Evolutionary conservation across 2,113 vertebrate species (phyloP).

Genomic region (Dasyprocta punctata): DNA sequence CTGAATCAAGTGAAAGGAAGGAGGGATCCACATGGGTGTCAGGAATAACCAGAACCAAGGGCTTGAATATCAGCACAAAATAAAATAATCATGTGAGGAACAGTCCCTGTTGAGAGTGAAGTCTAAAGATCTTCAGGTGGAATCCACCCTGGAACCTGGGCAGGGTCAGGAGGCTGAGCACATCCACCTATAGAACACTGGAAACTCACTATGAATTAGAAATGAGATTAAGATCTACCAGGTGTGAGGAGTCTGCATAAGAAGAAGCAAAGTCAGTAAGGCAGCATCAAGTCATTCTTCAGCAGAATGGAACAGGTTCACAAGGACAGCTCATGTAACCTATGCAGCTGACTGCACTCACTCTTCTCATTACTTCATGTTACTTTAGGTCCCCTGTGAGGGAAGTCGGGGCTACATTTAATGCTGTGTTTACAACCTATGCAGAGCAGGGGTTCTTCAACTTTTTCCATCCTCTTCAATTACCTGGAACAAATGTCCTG

Average conservation of each 20-base stretch:
- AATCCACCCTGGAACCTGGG: background rate
- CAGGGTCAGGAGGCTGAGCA: background rate
- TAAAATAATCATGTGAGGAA: background rate
- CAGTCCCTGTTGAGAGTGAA: background rate
- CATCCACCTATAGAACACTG: background rate
- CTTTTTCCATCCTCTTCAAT: background rate
- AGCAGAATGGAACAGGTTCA: conserved; percentile 10
- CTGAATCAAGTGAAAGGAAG: background rate
- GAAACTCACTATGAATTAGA: background rate
- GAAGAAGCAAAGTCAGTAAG: conserved; percentile 64
- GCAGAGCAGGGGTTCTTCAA: background rate
- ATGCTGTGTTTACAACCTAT: background rate
- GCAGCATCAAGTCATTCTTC: conserved; percentile 34
- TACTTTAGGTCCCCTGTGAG: background rate
- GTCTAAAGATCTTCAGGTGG: background rate
- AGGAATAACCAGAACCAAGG: background rate
- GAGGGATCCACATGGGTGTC: background rate
- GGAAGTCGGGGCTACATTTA: background rate
- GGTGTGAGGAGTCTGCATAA: conserved; percentile 79
- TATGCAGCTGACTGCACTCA: background rate
- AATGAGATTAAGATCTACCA: conserved; percentile 34
- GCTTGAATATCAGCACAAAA: background rate
- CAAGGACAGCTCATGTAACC: background rate
- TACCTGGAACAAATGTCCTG: conserved; percentile 1
- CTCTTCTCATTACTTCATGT: background rate